A percentile compares a stretch with the other conserved stretches of the same genome.
Evolutionary conservation across 2,113 vertebrate genomes (phyloP).

Genomic region (Colaptes auratus): DNA sequence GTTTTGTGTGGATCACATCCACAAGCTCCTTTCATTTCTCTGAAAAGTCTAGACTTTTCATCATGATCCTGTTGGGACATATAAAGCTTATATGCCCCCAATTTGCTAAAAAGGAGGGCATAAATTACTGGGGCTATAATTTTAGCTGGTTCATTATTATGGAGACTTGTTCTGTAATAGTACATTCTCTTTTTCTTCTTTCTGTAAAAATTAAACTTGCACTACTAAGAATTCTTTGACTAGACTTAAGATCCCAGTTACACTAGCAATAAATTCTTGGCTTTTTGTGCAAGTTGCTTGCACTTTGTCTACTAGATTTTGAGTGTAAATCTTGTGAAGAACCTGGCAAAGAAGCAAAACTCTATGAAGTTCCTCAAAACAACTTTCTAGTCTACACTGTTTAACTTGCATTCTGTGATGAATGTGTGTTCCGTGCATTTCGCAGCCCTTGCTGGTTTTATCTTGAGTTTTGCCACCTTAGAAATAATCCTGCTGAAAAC

Average conservation of each 20-base stretch:
- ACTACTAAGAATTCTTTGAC: background rate
- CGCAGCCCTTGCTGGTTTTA: background rate
- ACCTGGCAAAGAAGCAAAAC: background rate
- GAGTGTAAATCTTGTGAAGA: background rate
- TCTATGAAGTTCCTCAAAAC: background rate
- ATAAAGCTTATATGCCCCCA: background rate
- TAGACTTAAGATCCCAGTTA: background rate
- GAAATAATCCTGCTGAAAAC: background rate
- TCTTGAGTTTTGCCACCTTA: background rate
- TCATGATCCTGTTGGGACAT: background rate
- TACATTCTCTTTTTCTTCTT: background rate
- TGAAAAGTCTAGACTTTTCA: background rate
- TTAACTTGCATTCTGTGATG: background rate
- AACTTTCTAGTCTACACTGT: background rate
- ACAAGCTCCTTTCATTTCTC: background rate
- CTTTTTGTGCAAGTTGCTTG: background rate
- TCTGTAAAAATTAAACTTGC: background rate
- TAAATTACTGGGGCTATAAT: background rate
- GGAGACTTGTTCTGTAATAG: background rate
- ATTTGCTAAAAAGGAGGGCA: background rate
- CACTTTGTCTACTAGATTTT: background rate
- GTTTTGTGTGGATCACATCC: background rate
- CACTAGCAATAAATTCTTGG: background rate
- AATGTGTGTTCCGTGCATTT: background rate
- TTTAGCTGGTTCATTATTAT: background rate